Evolutionary conservation across 1,140 invertebrate species (phyloP), one percentile per base, ranked within the genome.

Genomic region (Achatina immaculata): DNA sequence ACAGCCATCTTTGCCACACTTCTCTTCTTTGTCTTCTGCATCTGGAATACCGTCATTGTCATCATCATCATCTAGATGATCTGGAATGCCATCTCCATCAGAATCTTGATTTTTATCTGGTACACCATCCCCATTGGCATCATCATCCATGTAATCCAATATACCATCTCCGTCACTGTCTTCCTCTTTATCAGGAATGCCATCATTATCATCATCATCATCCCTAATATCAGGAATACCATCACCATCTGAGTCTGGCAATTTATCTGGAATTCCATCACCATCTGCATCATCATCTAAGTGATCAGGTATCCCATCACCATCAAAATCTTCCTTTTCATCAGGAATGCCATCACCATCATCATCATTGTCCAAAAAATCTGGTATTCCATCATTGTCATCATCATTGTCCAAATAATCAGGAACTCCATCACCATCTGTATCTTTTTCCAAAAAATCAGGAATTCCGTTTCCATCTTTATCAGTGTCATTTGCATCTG

Each of bases 251-350:
- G 81, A 82, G 79, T 87, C 88, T 19, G 81, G 81, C 43, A 86
- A 58, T 28, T 85, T 80, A 69, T 90, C 87, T 11, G 86, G 84
- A 48, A 90, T 86, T 28, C 87, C 89, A 83, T 90, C 89, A 48
- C 86, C 86, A 81, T 91, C 88, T 38, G 83, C 87, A 82, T 91
- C 89, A 21, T 86, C 81, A 62, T 90, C 88, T 38, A 85, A 48
- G 79, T 90, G 72, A 73, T 91, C 89, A n/a, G 89, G 89, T 45
- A 90, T 90, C 24, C 90, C 90, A 84, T 91, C 89, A 24, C 86
- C 87, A 81, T 91, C 87, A 48, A 83, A 81, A 75, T 88, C 85
- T 76, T 88, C 84, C 28, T 86, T 84, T 43, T 86, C 71, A 80
- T 90, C 85, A 43, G 88, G 85, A 58, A 89, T 88, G 14, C 88